Base-by-base conservation (phyloP, 2,888 invertebrate species). In the Timema cristinae region DNA sequence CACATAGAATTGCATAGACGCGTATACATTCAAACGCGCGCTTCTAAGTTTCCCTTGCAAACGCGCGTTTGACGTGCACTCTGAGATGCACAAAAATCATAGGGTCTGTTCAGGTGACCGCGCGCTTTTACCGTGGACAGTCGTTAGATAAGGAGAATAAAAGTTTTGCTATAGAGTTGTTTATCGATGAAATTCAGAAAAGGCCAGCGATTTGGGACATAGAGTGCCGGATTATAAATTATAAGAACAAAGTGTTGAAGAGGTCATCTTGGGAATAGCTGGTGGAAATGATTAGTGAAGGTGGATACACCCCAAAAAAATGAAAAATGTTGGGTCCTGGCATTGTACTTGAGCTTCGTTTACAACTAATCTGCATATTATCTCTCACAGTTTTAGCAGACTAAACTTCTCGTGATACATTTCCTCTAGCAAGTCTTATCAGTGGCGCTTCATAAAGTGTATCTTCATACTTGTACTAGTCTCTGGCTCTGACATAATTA, bases 361-460 rank as follows among this genome's bases (percentile, higher is more conserved):
- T 16, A 56, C 7, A 56, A 56, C 10, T 56, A 56, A n/a, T 56
- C 15, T 13, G 56, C 7, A 56, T 15, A 56, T 10, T 56, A 56
- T 56, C 56, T 56, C 56, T 13, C 11, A 56, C 56, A 56, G 56
- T 9, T 56, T 56, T 6, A 6, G 56, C 6, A 56, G 56, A 9
- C 56, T 15, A 16, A 56, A 13, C 15, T 7, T 16, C 56, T 9
- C 56, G 56, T 56, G 56, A 16, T 56, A 56, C 56, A 56, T 10
- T 52, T 11, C 52, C 52, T 52, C 11, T 52, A 52, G 9, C 52
- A 52, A 52, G 9, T 9, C 52, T 52, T 9, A 11, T 9, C 11
- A 52, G 11, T 52, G 52, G 52, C 11, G 15, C n/a, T n/a, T n/a
- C n/a, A n/a, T n/a, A 56, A 56, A 56, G 56, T 56, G 56, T 56